Evolutionary conservation across 2,797 vertebrate genomes (phyloP), one percentile per base, ranked within the genome.

Genomic region (Sebastes steindachneri): DNA sequence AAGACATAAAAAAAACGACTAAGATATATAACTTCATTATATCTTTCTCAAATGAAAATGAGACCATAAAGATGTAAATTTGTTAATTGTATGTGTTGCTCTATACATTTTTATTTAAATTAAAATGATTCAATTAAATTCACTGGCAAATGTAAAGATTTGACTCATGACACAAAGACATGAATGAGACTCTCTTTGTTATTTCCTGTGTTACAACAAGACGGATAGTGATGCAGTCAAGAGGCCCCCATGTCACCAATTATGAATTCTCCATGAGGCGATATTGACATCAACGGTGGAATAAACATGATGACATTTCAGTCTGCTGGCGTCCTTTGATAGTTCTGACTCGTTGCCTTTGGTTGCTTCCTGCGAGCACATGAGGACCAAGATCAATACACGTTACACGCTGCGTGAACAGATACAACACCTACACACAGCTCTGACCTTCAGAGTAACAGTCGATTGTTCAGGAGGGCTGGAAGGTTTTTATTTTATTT

Each of bases 331-430:
- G 14, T 48, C 31, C 19, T 48, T 37, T 57, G 55, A 70, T 31
- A n/a, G 29, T 19, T 69, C 54, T 41, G 26, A 75, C 62, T 71
- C 68, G 54, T 72, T 57, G 17, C 14, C 48, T 78, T 54, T 17
- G 19, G 17, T n/a, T 35, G n/a, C 55, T 29, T 26, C 31, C 19
- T 48, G 25, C 21, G 7, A 8, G 26, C n/a, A 53, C 28, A 37
- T 19, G 23, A 57, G 14, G 23, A 26, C 15, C 10, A 2, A 60
- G 73, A 89, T 86, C 73, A 45, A 86, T 89, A 69, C 51, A n/a
- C 25, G 9, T 45, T 17, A 45, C 15, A 17, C 6, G 26, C 65
- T 75, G 33, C 64, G 14, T 51, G 25, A 79, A 76, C 5, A 55
- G 6, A n/a, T 17, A 37, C 31, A 33, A 77, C 33, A 60, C 57